Conservation (phyloP, 2,888 invertebrate genomes). For the Agriotes lineatus region DNA sequence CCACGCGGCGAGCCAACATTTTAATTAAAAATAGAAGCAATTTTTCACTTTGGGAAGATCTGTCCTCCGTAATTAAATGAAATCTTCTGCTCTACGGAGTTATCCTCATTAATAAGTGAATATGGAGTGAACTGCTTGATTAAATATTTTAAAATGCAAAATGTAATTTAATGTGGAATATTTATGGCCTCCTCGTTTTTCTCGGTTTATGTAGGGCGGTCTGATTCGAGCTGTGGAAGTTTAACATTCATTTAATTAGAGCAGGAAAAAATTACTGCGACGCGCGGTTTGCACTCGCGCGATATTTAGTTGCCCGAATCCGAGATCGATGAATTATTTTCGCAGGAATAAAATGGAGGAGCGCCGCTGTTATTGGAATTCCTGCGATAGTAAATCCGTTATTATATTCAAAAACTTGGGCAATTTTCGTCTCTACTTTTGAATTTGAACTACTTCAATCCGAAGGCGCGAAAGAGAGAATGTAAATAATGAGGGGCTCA, state of each 20-base stretch:
- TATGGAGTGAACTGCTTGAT: slow-evolving; percentile 30
- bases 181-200: slow-evolving; percentile 27
- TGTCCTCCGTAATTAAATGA: slow-evolving; percentile 24
- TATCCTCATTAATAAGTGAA: slow-evolving; percentile 35
- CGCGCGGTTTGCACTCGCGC: slow-evolving; percentile 9
- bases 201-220: slow-evolving; percentile 10
- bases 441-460: slow-evolving; percentile 20
- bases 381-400: slow-evolving; percentile 9
- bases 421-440: slow-evolving; percentile 23
- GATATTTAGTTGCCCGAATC: slow-evolving; percentile 8
- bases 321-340: slow-evolving; percentile 20
- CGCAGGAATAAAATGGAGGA: slow-evolving; percentile 7
- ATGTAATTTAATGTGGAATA: slow-evolving; percentile 35
- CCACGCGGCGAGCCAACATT: slow-evolving; percentile 24
- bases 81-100: slow-evolving; percentile 27
- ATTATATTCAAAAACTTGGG: slow-evolving; percentile 24
- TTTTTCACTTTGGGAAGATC: slow-evolving; percentile 32
- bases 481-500: slow-evolving; percentile 41
- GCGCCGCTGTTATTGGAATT: background rate
- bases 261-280: slow-evolving; percentile 15
- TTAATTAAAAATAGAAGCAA: slow-evolving; percentile 34
- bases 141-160: slow-evolving; percentile 38
- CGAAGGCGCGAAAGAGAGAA: slow-evolving; percentile 37
- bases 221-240: slow-evolving; percentile 22
- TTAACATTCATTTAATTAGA: slow-evolving; percentile 33